Base-by-base conservation (phyloP, 1,140 invertebrate genomes). In the Drosophila auraria region DNA sequence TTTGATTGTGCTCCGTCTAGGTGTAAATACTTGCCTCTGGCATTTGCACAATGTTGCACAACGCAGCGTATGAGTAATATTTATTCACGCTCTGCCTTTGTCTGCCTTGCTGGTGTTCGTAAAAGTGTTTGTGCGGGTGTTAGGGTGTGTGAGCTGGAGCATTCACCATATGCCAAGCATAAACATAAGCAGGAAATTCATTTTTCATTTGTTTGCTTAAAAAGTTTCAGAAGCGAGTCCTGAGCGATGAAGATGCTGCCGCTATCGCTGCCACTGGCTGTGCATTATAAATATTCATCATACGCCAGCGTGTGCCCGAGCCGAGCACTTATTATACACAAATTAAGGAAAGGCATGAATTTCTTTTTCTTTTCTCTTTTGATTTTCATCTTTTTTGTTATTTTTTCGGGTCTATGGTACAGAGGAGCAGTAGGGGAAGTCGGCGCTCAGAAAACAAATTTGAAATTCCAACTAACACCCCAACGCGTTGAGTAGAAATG, bases 141-240 rank as follows among this genome's bases (percentile, higher is more conserved):
- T 44, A n/a, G 15, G 50, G 56, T 72, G 66, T 83, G 50, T 60
- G 62, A 71, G 65, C 64, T 54, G 56, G 30, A 73, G 80, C 81
- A 87, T 83, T 89, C 84, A 90, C 68, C 84, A 90, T 90, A 89
- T 89, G 84, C 82, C 82, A 82, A 73, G 86, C 78, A 90, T 89
- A 89, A 87, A 80, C 86, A 89, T 82, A 89, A 89, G 86, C 86
- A 89, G 84, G 82, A 89, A 89, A 89, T 90, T 89, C 84, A 89
- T 89, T 89, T 89, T 89, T 89, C 84, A 89, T 89, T 89, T 90
- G 84, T 89, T 89, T 89, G 84, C 68, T 69, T 69, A 82, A 90
- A 89, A 90, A 90, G 70, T 84, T 89, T 84, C 90, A 53, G 50
- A 51, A 58, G 50, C 40, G 33, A 71, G 50, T 64, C 27, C 62